Evolutionary conservation across 2,888 invertebrate species (phyloP).

Genomic region (Stenodema calcarata): DNA sequence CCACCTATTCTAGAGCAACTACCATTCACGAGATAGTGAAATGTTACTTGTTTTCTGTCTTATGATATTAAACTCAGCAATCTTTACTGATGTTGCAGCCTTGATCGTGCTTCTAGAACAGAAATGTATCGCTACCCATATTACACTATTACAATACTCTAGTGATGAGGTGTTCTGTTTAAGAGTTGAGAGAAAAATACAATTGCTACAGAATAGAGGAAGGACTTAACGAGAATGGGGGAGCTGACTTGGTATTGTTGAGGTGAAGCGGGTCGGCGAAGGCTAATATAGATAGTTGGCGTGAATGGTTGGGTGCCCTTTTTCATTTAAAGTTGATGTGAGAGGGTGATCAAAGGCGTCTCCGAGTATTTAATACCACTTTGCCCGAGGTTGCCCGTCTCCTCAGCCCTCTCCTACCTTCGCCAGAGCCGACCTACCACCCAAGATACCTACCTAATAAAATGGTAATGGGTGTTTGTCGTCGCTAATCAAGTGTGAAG

Average conservation of each 20-base stretch:
- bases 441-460: slow-evolving; percentile 65
- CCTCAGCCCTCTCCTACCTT: slow-evolving; percentile 59
- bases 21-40: too few species aligned
- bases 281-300: slow-evolving; percentile 54
- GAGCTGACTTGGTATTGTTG: neutral
- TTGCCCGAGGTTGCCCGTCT: slow-evolving; percentile 61
- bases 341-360: slow-evolving; percentile 64
- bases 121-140: too few species aligned
- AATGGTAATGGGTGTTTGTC: slow-evolving; percentile 76
- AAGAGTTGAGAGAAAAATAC: too few species aligned
- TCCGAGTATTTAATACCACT: slow-evolving; percentile 67
- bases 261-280: neutral
- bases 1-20: too few species aligned
- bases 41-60: too few species aligned
- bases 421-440: slow-evolving; percentile 59
- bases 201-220: neutral
- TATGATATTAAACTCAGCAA: too few species aligned
- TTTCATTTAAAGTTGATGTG: slow-evolving; percentile 59
- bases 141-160: too few species aligned
- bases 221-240: neutral
- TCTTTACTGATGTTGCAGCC: too few species aligned
- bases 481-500: slow-evolving; percentile 62
- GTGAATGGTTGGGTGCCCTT: slow-evolving; percentile 57
- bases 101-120: too few species aligned
- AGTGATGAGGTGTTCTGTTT: too few species aligned